These are phyloP conservation scores for Geotrupes spiniger DNA, from an alignment of 2,888 invertebrate species.

Conservation along the genomic window DNA sequence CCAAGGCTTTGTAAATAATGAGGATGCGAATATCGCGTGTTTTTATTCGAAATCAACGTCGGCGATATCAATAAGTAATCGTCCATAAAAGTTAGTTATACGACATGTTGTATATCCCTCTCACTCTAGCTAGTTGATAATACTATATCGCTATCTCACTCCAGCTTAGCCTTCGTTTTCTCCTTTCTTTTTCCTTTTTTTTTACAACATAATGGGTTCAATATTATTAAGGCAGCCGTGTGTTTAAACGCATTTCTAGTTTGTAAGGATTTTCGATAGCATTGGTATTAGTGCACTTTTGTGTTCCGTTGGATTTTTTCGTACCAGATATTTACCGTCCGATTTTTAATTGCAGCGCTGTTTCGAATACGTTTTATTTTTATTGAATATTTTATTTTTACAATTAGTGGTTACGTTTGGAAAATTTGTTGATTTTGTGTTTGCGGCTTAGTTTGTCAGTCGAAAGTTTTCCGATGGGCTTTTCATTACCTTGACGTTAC, in stretches of 20 bases:
- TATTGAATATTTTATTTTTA: no score
- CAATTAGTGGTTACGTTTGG: no score
- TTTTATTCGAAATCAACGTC: not conserved
- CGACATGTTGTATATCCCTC: slow-evolving; percentile 32
- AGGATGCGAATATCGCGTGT: no score
- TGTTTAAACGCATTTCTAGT: not conserved
- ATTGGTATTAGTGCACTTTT: not conserved
- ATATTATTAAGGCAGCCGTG: slow-evolving; percentile 5
- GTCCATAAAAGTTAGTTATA: slow-evolving; percentile 18
- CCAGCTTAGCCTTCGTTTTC: slow-evolving; percentile 22
- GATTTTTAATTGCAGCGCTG: no score
- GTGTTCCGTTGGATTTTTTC: slow-evolving; percentile 6
- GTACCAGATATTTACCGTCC: no score
- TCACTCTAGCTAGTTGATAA: slow-evolving; percentile 39
- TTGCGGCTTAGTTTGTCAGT: no score
- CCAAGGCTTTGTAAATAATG: no score
- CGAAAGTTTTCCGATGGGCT: no score
- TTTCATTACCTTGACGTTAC: no score
- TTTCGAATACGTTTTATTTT: no score
- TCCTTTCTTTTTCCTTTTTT: slow-evolving; percentile 6
- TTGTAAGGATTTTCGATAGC: slow-evolving; percentile 1
- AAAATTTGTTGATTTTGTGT: no score
- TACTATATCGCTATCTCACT: slow-evolving; percentile 27
- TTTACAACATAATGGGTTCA: not conserved
- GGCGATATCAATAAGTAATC: slow-evolving; percentile 9